phyloP scores from a whole-genome alignment of 2,888 invertebrate genomes.

The Zhengitettix transpicula region DNA sequence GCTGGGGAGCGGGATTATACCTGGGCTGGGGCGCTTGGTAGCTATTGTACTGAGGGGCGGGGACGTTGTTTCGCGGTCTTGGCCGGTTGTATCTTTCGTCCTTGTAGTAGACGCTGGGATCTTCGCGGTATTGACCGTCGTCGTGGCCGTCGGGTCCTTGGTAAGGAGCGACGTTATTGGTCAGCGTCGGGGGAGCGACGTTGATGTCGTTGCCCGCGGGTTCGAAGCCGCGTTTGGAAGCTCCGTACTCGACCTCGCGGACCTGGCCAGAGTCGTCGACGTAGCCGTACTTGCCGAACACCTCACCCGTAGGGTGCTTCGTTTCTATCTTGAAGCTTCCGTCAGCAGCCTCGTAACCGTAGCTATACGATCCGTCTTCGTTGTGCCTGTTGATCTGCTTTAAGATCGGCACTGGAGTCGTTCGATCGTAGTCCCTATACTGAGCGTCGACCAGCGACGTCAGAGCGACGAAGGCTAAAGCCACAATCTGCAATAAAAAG shows the following conservation, averaged over 20 bases:
- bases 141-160: conserved; percentile 48
- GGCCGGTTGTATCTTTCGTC: conserved; percentile 33
- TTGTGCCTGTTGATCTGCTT: conserved; percentile 74
- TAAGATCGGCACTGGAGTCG: conserved; percentile 63
- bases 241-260: conserved; percentile 73
- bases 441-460: no score
- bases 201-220: conserved; percentile 61
- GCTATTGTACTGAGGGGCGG: conserved; percentile 13
- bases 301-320: conserved; percentile 67
- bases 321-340: conserved; percentile 79
- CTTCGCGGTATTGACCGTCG: conserved; percentile 74
- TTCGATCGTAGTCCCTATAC: conserved; percentile 1
- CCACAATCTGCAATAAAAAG: no score
- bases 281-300: conserved; percentile 81
- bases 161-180: conserved; percentile 28
- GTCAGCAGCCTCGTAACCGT: conserved; percentile 74
- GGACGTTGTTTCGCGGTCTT: conserved; percentile 21
- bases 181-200: conserved; percentile 63
- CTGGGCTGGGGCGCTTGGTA: conserved; percentile 8
- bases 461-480: no score
- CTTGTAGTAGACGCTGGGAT: conserved; percentile 61
- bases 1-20: not conserved
- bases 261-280: conserved; percentile 58
- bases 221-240: conserved; percentile 64
- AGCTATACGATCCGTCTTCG: conserved; percentile 77